Conservation (phyloP, 2,888 invertebrate species). For the Tenthredo distinguenda region DNA sequence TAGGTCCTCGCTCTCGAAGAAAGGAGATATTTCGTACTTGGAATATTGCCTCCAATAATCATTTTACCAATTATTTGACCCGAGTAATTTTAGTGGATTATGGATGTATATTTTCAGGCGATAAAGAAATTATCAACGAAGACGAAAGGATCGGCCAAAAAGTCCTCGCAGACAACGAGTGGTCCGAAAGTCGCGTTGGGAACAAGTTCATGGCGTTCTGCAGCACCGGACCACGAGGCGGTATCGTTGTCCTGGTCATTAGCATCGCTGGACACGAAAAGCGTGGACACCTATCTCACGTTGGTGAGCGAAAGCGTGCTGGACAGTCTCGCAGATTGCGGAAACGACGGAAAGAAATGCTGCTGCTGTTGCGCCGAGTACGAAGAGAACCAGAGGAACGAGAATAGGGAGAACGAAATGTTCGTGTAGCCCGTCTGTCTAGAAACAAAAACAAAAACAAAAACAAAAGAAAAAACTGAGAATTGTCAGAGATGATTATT, state of each 20-base stretch:
- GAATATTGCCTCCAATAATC: neutral
- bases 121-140: constrained; percentile 73
- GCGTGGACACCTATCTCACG: constrained; percentile 74
- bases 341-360: constrained; percentile 68
- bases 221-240: constrained; percentile 68
- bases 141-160: constrained; percentile 65
- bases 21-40: no score
- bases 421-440: constrained; percentile 65
- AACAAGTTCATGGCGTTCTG: constrained; percentile 57
- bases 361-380: constrained; percentile 72
- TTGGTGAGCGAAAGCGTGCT: constrained; percentile 62
- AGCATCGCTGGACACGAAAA: constrained; percentile 71
- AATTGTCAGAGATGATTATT: neutral
- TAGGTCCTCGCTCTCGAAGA: neutral
- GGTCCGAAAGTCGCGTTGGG: constrained; percentile 39
- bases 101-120: constrained; percentile 63
- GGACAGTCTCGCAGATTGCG: constrained; percentile 63
- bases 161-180: constrained; percentile 58
- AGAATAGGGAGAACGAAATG: constrained; percentile 76
- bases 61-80: neutral
- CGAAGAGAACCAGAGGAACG: constrained; percentile 75
- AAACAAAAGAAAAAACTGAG: neutral
- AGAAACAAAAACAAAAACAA: neutral
- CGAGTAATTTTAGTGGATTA: neutral
- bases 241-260: constrained; percentile 69